phyloP scores from a whole-genome alignment of 2,888 invertebrate genomes.

The Lissonota sp. region DNA sequence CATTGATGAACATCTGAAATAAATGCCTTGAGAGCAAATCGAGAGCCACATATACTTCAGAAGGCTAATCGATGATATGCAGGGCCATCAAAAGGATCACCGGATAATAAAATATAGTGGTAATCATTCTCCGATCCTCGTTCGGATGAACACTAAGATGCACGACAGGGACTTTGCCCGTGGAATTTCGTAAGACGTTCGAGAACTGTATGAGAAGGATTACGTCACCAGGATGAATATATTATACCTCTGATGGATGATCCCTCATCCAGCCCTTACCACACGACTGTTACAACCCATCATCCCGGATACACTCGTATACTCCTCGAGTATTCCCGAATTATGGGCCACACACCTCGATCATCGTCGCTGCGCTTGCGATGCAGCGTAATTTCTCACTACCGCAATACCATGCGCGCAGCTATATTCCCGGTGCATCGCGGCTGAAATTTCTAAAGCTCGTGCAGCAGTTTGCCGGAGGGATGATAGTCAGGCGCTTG shows the following conservation, averaged over 20 bases:
- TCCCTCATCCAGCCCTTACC: conserved; percentile 47
- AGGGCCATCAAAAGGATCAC: too few species aligned
- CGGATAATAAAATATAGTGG: too few species aligned
- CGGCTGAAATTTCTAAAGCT: conserved; percentile 48
- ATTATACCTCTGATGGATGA: conserved; percentile 58
- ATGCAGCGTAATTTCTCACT: conserved; percentile 24
- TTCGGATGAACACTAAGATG: too few species aligned
- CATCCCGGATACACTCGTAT: neutral
- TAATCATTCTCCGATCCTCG: too few species aligned
- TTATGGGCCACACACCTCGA: conserved; percentile 23
- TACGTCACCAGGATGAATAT: conserved; percentile 74
- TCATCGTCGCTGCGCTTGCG: conserved; percentile 18
- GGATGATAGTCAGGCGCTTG: neutral
- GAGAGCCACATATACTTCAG: too few species aligned
- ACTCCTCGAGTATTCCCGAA: conserved; percentile 35
- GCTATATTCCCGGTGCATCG: conserved; percentile 25
- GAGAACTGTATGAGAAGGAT: conserved; percentile 80
- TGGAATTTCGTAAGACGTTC: conserved; percentile 34
- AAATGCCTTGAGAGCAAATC: too few species aligned
- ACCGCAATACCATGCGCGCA: neutral
- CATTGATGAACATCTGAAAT: too few species aligned
- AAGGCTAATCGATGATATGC: too few species aligned
- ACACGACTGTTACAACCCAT: conserved; percentile 46
- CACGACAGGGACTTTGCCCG: too few species aligned
- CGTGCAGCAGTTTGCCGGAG: conserved; percentile 40